Evolutionary conservation across 2,888 invertebrate species (phyloP).

Genomic region (Aspidiotus rigidus): DNA sequence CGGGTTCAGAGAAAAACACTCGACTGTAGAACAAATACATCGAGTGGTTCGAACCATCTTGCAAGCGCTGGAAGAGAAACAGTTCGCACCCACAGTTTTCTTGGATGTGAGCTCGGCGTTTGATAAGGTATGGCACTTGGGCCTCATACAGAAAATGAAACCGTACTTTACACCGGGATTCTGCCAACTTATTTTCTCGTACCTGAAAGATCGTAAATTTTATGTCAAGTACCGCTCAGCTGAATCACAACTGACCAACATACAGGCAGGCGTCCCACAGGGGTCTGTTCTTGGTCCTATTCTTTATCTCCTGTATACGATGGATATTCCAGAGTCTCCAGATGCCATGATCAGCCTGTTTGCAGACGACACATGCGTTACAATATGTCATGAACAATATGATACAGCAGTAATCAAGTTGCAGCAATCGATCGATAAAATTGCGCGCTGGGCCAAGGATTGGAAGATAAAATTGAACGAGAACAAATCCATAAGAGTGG

Average conservation of each 20-base stretch:
- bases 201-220: constrained; percentile 2
- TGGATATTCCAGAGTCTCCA: constrained; percentile 2
- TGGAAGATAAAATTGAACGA: constrained; percentile 13
- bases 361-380: neutral
- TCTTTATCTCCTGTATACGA: constrained; percentile 3
- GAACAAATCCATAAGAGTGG: no score
- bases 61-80: constrained; percentile 5
- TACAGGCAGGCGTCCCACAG: constrained; percentile 20
- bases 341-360: constrained; percentile 3
- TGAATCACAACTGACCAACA: constrained; percentile 5
- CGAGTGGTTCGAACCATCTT: constrained; percentile 6
- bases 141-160: constrained; percentile 3
- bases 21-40: constrained; percentile 10
- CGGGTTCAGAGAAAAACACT: constrained; percentile 15
- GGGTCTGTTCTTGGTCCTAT: constrained; percentile 18
- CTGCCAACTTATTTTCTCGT: constrained; percentile 7
- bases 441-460: constrained; percentile 1
- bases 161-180: neutral
- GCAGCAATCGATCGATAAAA: neutral
- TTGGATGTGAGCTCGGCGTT: constrained; percentile 10
- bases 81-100: constrained; percentile 5
- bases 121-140: constrained; percentile 8
- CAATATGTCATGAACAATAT: constrained; percentile 6
- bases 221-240: neutral
- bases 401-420: constrained; percentile 7